Evolutionary conservation across 2,797 vertebrate genomes (phyloP).

Genomic region (Hafferia zeledoni): DNA sequence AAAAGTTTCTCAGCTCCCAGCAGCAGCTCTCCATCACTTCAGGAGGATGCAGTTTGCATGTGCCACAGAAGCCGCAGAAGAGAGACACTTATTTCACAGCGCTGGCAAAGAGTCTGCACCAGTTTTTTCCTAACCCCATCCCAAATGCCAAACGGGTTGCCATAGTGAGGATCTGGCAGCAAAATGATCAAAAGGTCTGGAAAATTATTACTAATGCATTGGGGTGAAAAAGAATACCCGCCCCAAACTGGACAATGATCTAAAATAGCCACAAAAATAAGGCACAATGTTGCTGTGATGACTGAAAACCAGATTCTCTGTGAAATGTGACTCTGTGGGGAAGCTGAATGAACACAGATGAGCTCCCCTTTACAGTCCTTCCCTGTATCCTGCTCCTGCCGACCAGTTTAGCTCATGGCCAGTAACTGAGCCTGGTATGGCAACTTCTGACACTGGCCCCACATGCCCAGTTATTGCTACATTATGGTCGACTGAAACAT

Average conservation of each 20-base stretch:
- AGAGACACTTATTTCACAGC: neutral
- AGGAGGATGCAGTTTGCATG: constrained; percentile 2
- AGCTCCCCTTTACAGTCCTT: neutral
- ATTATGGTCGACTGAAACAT: accelerated
- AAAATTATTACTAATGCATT: constrained; percentile 27
- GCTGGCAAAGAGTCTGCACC: constrained; percentile 6
- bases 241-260: neutral
- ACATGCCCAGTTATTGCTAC: neutral
- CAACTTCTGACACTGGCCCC: neutral
- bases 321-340: neutral
- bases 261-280: neutral
- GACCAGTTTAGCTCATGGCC: neutral
- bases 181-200: constrained; percentile 9
- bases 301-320: neutral
- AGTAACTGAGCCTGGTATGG: neutral
- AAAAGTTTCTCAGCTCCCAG: constrained; percentile 49
- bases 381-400: neutral
- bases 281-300: neutral
- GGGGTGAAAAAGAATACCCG: neutral
- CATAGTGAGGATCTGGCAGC: neutral
- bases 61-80: neutral
- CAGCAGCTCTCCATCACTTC: constrained; percentile 52
- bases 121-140: constrained; percentile 36
- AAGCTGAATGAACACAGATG: neutral
- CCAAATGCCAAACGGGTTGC: constrained; percentile 29